Evolutionary conservation across 2,888 invertebrate genomes (phyloP).

Genomic region (Smittia sp.): DNA sequence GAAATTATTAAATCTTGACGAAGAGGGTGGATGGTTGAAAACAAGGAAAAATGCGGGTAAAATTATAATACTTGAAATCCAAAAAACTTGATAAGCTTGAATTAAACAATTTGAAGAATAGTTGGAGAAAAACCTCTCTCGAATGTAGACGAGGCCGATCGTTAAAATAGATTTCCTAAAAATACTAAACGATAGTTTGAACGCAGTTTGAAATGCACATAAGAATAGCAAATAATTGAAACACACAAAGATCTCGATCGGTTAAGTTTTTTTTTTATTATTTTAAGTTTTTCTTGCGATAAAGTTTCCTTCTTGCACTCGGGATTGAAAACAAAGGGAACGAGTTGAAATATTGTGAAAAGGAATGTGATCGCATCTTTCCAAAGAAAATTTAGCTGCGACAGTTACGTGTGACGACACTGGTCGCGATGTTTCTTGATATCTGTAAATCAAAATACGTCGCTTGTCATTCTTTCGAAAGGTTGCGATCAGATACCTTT

Average conservation of each 20-base stretch:
- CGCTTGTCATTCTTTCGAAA: no score
- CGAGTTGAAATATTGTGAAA: neutral
- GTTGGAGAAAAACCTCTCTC: neutral
- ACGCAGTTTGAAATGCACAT: constrained; percentile 34
- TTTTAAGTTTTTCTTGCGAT: neutral
- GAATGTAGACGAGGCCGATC: neutral
- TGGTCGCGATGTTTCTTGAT: no score
- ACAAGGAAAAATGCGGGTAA: constrained; percentile 24
- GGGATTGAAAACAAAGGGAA: neutral
- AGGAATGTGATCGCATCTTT: neutral
- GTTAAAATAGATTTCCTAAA: neutral
- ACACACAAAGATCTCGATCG: constrained; percentile 40
- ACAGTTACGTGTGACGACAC: no score
- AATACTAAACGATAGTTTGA: neutral
- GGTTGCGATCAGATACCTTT: neutral
- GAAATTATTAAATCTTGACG: constrained; percentile 26
- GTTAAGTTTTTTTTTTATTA: constrained; percentile 26
- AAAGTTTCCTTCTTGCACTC: neutral
- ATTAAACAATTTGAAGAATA: constrained; percentile 10
- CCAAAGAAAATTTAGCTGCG: neutral
- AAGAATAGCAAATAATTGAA: constrained; percentile 37
- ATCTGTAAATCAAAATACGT: no score
- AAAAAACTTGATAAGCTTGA: neutral
- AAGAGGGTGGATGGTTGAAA: neutral
- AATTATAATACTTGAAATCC: constrained; percentile 12